Percentiles rank a stretch among this genome's conserved stretches.
Conservation (phyloP, 2,888 invertebrate species). For the Drosophila bunnanda region DNA sequence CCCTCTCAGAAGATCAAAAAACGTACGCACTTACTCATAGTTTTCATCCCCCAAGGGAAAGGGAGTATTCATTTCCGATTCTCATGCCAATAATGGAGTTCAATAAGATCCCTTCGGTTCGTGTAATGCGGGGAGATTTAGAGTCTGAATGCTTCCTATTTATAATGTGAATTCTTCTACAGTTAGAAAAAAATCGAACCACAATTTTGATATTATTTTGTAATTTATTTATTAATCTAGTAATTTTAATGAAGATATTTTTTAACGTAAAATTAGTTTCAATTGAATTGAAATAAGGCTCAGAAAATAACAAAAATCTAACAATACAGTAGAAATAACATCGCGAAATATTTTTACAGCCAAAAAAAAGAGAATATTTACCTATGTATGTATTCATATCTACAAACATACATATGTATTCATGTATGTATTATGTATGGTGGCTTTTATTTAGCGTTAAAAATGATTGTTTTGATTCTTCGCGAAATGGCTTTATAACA, state of each 20-base stretch:
- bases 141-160: not conserved
- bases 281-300: too few species aligned
- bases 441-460: too few species aligned
- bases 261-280: too few species aligned
- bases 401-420: too few species aligned
- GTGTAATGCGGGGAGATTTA: not conserved
- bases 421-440: too few species aligned
- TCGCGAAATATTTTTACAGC: too few species aligned
- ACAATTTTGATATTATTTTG: not conserved
- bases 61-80: not conserved
- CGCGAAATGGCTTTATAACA: not conserved
- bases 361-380: too few species aligned
- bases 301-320: too few species aligned
- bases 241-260: too few species aligned
- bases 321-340: too few species aligned
- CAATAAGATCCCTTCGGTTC: not conserved
- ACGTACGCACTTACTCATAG: slow-evolving; percentile 54
- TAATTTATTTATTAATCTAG: not conserved
- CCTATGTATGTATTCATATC: too few species aligned
- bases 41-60: not conserved
- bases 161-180: not conserved
- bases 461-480: too few species aligned
- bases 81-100: not conserved
- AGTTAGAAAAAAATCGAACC: not conserved
- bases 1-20: slow-evolving; percentile 76